These are phyloP conservation scores for Suncus etruscus DNA, from an alignment of 2,113 vertebrate genomes.

Conservation along the genomic window DNA sequence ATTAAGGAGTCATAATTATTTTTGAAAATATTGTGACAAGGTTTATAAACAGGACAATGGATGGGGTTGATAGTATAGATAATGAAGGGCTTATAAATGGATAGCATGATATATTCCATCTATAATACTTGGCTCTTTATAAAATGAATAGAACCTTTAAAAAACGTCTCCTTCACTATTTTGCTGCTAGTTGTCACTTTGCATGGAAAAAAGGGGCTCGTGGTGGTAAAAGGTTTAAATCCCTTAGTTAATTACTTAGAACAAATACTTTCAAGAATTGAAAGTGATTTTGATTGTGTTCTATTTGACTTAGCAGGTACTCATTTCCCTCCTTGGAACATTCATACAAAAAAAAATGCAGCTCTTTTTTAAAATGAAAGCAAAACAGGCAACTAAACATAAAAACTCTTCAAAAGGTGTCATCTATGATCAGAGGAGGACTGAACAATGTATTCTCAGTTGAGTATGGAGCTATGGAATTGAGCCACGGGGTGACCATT, in stretches of 20 bases:
- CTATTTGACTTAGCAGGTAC: constrained; percentile 80
- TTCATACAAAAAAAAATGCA: constrained; percentile 74
- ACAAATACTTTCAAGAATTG: constrained; percentile 55
- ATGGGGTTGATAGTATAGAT: constrained; percentile 22
- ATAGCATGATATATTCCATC: constrained; percentile 52
- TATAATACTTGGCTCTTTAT: constrained; percentile 13
- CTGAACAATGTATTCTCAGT: constrained; percentile 74
- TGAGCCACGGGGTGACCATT: constrained; percentile 82
- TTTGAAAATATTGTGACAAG: constrained; percentile 43
- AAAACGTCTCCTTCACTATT: constrained; percentile 11
- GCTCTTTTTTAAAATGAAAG: constrained; percentile 81
- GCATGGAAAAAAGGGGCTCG: constrained; percentile 47
- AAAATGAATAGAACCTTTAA: neutral
- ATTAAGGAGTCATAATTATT: constrained; percentile 63
- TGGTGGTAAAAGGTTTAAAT: constrained; percentile 52
- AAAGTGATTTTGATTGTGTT: constrained; percentile 53
- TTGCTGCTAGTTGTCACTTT: constrained; percentile 66
- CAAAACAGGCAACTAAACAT: constrained; percentile 67
- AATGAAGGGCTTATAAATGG: constrained; percentile 48
- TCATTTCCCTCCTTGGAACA: constrained; percentile 76
- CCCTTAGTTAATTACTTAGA: constrained; percentile 44
- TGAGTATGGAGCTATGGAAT: constrained; percentile 79
- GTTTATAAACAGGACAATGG: constrained; percentile 51
- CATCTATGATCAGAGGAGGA: constrained; percentile 39
- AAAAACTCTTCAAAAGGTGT: constrained; percentile 76